phyloP scores from a whole-genome alignment of 2,888 invertebrate species.

The Erebia ligea region DNA sequence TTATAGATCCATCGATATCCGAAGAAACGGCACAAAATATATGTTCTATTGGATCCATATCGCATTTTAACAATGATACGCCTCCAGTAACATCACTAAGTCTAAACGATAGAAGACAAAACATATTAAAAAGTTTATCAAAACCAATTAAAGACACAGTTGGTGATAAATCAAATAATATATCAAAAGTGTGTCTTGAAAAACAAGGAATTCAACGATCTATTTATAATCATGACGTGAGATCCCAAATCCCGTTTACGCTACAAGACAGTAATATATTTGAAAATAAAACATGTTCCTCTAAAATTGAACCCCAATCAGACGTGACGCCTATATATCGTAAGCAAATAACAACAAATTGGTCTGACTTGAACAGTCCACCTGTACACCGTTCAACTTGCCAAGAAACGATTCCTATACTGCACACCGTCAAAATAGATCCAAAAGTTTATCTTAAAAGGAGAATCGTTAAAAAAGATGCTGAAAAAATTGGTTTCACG shows the following conservation, averaged over 20 bases:
- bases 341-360: constrained; percentile 15
- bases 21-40: background rate
- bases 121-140: constrained; percentile 1
- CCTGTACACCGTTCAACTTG: background rate
- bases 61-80: background rate
- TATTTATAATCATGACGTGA: background rate
- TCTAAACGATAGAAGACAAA: background rate
- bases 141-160: background rate
- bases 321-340: constrained; percentile 2
- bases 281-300: background rate
- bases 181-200: background rate
- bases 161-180: background rate
- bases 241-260: background rate
- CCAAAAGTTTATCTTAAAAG: constrained; percentile 43
- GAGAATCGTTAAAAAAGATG: constrained; percentile 39
- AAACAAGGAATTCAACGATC: background rate
- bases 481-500: constrained; percentile 42
- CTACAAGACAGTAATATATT: background rate
- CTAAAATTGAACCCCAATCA: background rate
- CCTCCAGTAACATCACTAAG: background rate
- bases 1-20: background rate
- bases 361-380: constrained; percentile 21
- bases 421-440: constrained; percentile 46
- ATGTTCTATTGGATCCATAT: background rate
- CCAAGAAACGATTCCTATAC: constrained; percentile 21